Base-by-base conservation (phyloP, 2,113 vertebrate genomes). In the Dendropsophus ebraccatus region DNA sequence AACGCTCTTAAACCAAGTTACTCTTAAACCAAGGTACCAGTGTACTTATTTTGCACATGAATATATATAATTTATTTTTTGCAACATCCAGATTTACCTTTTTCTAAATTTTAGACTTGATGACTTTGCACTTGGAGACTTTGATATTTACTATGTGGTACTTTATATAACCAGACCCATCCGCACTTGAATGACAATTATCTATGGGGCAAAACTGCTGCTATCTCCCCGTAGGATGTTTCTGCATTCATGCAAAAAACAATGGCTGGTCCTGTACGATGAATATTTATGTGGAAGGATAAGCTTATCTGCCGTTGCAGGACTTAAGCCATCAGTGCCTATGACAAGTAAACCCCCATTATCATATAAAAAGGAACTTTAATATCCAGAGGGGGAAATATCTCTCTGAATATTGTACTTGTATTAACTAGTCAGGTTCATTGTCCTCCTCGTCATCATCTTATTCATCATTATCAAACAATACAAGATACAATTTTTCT, bases 261-360 rank as follows among this genome's bases (percentile, higher is more conserved):
- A 82, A 82, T 82, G 28, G 60, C 41, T n/a, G 41, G 30, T 16
- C 47, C 30, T 13, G 9, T 35, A 50, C 65, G 4, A 82, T 82
- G 65, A 82, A 82, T 82, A 82, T 82, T 69, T 50, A 82, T 82
- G 45, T 1, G 1, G 25, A 19, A 70, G 45, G 45, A 70, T 82
- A 70, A 70, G 81, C 81, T 82, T 82, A 82, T 82, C 81, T 50
- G 81, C 30, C 11, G 1, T 6, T 21, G 62, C 81, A 82, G 47
- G 45, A 82, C 81, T 82, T 19, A 52, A 69, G 45, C 62, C 30
- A 82, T 82, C 60, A 82, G 49, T 52, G 62, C 16, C 45, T 14
- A 62, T 50, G 81, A 82, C 62, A 82, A 50, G 62, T 30, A 70
- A 82, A 82, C 28, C 45, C 0, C 62, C 30, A 70, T 82, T 70